Evolutionary conservation across 2,888 invertebrate species (phyloP).

Genomic region (Caenorhabditis angaria): DNA sequence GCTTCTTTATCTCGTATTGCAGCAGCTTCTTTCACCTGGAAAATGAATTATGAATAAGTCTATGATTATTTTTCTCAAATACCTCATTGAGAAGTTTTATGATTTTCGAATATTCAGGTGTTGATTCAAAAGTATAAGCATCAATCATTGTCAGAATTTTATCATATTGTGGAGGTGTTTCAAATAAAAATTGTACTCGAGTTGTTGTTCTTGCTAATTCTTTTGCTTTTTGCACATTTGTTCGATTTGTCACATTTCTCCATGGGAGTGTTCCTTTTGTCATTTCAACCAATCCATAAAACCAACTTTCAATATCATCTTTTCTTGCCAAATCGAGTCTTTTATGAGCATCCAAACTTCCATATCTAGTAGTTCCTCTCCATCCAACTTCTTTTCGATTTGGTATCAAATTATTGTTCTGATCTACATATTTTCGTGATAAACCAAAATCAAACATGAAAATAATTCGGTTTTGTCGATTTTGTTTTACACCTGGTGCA

Average conservation of each 20-base stretch:
- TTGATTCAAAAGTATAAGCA: conserved; percentile 49
- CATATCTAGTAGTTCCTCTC: conserved; percentile 64
- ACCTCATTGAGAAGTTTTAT: conserved; percentile 43
- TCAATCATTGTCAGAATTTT: conserved; percentile 54
- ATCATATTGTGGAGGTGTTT: conserved; percentile 56
- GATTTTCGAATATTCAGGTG: conserved; percentile 56
- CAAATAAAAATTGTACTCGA: conserved; percentile 50
- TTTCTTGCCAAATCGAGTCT: conserved; percentile 52
- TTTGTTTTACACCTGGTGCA: conserved; percentile 57
- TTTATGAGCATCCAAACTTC: conserved; percentile 51
- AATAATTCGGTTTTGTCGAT: conserved; percentile 43
- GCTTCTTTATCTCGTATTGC: conserved; percentile 40
- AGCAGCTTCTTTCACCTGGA: conserved; percentile 36
- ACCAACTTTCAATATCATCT: conserved; percentile 63
- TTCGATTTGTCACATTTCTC: conserved; percentile 56
- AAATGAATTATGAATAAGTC: too few relatives aligned
- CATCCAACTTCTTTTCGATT: conserved; percentile 61
- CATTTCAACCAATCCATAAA: conserved; percentile 61
- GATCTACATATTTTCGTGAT: conserved; percentile 51
- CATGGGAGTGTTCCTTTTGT: conserved; percentile 60
- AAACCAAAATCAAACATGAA: conserved; percentile 62
- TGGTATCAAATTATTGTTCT: conserved; percentile 46
- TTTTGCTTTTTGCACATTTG: conserved; percentile 52
- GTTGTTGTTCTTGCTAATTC: conserved; percentile 36
- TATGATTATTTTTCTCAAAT: too few relatives aligned